Percentiles rank a stretch among this genome's conserved stretches.
These are phyloP conservation scores for Coenobita brevimanus DNA, from an alignment of 1,140 invertebrate species.

Conservation along the genomic window DNA sequence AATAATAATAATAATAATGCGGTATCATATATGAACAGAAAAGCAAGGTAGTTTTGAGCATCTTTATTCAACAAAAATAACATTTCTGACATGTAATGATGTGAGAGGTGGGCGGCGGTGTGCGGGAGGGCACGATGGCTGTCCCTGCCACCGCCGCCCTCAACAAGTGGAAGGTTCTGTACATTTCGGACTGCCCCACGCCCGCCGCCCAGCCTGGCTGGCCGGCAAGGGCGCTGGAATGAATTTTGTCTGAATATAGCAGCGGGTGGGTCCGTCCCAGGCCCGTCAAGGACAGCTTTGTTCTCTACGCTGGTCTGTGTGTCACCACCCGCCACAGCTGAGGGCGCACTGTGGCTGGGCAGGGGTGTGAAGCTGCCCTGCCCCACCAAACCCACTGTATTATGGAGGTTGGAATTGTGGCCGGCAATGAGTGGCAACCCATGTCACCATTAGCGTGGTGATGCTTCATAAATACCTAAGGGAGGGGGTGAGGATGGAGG, in stretches of 20 bases:
- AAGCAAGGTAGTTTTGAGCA: constrained; percentile 53
- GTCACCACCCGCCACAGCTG: constrained; percentile 40
- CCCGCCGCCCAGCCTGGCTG: constrained; percentile 43
- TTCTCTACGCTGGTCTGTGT: constrained; percentile 56
- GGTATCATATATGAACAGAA: too few relatives aligned
- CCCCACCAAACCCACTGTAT: not conserved
- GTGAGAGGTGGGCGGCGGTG: constrained; percentile 58
- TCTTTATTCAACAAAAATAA: constrained; percentile 68
- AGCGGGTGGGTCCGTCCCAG: constrained; percentile 44
- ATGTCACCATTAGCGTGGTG: not conserved
- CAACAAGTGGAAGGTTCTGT: constrained; percentile 67
- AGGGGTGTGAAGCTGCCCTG: constrained; percentile 17
- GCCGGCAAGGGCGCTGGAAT: constrained; percentile 54
- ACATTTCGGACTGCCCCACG: constrained; percentile 55
- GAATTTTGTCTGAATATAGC: constrained; percentile 64
- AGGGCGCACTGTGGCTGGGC: not conserved
- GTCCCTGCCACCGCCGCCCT: constrained; percentile 40
- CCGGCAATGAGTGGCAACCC: constrained; percentile 16
- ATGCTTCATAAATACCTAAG: constrained; percentile 40
- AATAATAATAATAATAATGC: too few relatives aligned
- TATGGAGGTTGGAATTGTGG: not conserved
- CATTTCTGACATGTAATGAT: constrained; percentile 68
- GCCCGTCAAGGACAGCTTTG: constrained; percentile 53
- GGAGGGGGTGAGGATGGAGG: not conserved
- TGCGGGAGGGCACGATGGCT: constrained; percentile 5